Base-by-base conservation (phyloP, 1,140 invertebrate genomes). In the Anagrus nilaparvatae region DNA sequence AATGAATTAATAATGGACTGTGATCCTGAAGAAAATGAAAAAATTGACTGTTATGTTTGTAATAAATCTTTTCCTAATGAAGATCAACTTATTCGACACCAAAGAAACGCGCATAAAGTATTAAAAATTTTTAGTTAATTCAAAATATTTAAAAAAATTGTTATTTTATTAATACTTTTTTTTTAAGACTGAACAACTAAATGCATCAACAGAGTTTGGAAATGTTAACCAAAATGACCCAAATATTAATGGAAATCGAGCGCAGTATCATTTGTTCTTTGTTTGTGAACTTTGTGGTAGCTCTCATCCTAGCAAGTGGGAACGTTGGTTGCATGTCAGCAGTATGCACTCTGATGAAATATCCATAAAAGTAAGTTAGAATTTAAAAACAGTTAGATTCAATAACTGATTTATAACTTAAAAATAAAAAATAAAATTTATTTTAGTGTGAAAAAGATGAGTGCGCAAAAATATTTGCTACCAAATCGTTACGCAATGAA, bases 321-420 rank as follows among this genome's bases (percentile, higher is more conserved):
- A 73, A 44, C 63, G 71, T 28, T 74, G 72, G 72, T 55, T 67
- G 16, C 72, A 74, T 47, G 65, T 73, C 4, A 67, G 60, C 16
- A 63, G 57, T 4, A 48, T 53, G 18, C 72, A 74, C 40, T 47
- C 44, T 10, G 55, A 67, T 14, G 70, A 73, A 39, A 32, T 56
- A 23, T 45, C 58, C 3, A 67, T 67, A 18, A 60, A 56, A 40
- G 57, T 71, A 41, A 59, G 50, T 52, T 37, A 34, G n/a, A n/a
- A n/a, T n/a, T n/a, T n/a, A n/a, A n/a, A n/a, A n/a, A n/a, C n/a
- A n/a, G n/a, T n/a, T n/a, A n/a, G n/a, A n/a, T n/a, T n/a, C n/a
- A n/a, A n/a, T 27, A n/a, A 30, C 18, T 34, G 12, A 34, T 20
- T 7, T 17, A 3, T 34, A 4, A 5, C 32, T 16, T 10, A 9